Conservation (phyloP, 1,140 invertebrate genomes). For the Rhizoglyphus robini region DNA sequence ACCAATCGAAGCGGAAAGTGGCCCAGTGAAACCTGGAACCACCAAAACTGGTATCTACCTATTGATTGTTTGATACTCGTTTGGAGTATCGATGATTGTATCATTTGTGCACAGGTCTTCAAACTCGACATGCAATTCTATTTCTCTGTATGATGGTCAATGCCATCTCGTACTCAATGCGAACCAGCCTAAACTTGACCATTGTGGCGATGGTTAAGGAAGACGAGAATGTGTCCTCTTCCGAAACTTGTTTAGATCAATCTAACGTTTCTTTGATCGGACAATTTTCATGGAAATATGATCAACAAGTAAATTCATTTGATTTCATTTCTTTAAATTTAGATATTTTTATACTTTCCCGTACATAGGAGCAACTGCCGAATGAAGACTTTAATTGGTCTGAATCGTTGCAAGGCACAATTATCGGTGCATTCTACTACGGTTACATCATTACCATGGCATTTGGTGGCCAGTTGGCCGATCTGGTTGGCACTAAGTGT, state of each 20-base stretch:
- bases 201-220: slow-evolving; percentile 86
- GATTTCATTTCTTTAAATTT: too few species aligned
- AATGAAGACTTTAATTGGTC: slow-evolving; percentile 32
- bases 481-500: slow-evolving; percentile 42
- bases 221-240: slow-evolving; percentile 25
- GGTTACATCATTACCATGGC: slow-evolving; percentile 67
- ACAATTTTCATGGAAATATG: too few species aligned
- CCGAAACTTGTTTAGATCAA: background rate
- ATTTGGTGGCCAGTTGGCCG: slow-evolving; percentile 59
- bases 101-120: slow-evolving; percentile 19
- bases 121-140: slow-evolving; percentile 56
- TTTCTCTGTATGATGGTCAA: slow-evolving; percentile 81
- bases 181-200: slow-evolving; percentile 88
- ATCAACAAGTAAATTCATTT: too few species aligned
- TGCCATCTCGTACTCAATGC: slow-evolving; percentile 83
- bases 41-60: too few species aligned
- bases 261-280: too few species aligned
- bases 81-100: too few species aligned
- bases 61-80: background rate
- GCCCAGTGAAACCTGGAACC: too few species aligned
- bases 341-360: too few species aligned
- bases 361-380: background rate
- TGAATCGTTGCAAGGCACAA: slow-evolving; percentile 48
- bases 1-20: too few species aligned
- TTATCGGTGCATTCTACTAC: slow-evolving; percentile 71